Evolutionary conservation across 2,113 vertebrate genomes (phyloP), one percentile per base, ranked within the genome.

Genomic region (Lates calcarifer): DNA sequence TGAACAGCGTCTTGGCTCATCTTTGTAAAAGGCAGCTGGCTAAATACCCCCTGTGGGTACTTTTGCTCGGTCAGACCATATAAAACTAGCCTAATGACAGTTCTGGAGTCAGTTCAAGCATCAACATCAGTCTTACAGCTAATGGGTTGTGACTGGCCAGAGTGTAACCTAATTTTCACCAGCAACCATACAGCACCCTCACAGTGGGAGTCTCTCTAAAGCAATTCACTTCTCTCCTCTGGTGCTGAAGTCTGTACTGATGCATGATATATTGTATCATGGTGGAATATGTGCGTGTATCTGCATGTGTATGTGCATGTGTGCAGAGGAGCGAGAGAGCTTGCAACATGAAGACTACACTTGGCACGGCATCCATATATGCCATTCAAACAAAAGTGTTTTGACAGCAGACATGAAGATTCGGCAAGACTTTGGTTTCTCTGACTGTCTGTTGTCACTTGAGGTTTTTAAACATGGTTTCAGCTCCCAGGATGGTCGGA

Each of bases 381-480:
- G 76, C 80, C 90, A 89, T 91, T 86, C 90, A 91, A 82, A 85
- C 79, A 78, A 87, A 86, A 87, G 76, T 76, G 80, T 86, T 91
- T 83, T 91, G 87, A 92, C 80, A 89, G 89, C 81, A 80, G 69
- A 84, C 88, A 84, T 85, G 69, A 79, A 76, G 86, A 90, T 81
- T 88, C 85, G 81, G 81, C 79, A 79, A 84, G 79, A 84, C 79
- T 83, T 91, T 77, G 68, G 83, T 90, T 91, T 89, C 78, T 61
- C 78, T 76, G 72, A 51, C 65, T 85, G 79, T 88, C 82, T 78
- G 77, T 85, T 89, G 90, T 93, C 87, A 90, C 74, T 91, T 82
- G 45, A 84, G 83, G 76, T 85, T 90, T 87, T 85, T 89, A 90
- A 93, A 83, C 77, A 90, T 35, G 61, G 67, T 83, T 74, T 89